Conservation (phyloP, 1,140 invertebrate genomes). For the Batillaria attramentaria region DNA sequence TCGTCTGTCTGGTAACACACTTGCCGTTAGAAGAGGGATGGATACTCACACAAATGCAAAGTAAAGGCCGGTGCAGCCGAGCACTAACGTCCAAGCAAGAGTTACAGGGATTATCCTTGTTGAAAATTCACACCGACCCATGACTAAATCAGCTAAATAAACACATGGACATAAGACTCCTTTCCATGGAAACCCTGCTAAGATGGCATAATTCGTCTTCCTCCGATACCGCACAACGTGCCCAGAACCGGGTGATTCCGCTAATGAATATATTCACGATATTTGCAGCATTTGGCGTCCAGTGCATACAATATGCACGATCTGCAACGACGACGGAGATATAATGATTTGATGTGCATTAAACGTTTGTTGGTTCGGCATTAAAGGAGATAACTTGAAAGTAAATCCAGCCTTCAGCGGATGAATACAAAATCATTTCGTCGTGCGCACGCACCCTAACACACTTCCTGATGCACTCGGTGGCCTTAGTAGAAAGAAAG, state of each 20-base stretch:
- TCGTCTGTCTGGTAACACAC: constrained; percentile 20
- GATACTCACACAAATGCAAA: constrained; percentile 96
- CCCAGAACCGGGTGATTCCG: constrained; percentile 22
- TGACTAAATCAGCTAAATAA: constrained; percentile 38
- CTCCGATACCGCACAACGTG: constrained; percentile 38
- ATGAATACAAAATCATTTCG: constrained; percentile 34
- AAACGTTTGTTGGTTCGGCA: too few species aligned
- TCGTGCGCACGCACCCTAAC: constrained; percentile 17
- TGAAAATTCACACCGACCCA: constrained; percentile 65
- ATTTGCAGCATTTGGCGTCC: too few species aligned
- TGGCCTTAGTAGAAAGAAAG: background rate
- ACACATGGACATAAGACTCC: constrained; percentile 31
- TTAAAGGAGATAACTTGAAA: constrained; percentile 3
- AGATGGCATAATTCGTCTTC: constrained; percentile 52
- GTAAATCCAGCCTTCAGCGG: background rate
- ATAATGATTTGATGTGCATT: too few species aligned
- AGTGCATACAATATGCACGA: too few species aligned
- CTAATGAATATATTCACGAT: constrained; percentile 21
- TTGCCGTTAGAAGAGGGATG: constrained; percentile 24
- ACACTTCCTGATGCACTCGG: constrained; percentile 25
- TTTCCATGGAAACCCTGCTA: constrained; percentile 38
- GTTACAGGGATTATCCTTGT: constrained; percentile 85
- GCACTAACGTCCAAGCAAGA: constrained; percentile 94
- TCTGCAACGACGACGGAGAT: too few species aligned
- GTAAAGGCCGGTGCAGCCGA: constrained; percentile 92